Evolutionary conservation across 1,140 invertebrate species (phyloP), one percentile per base, ranked within the genome.

Genomic region (Cotesia typhae): DNA sequence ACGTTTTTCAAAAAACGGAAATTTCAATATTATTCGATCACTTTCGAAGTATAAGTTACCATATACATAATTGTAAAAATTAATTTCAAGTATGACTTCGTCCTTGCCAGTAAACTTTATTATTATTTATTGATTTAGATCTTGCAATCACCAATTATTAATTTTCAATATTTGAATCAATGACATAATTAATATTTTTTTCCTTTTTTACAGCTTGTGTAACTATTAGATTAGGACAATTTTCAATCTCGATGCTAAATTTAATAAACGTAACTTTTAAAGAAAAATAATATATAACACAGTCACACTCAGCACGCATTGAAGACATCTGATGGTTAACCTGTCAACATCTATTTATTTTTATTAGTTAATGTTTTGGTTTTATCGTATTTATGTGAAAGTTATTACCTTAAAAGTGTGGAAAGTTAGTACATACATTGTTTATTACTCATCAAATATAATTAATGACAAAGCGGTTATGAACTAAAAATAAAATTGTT

Each of bases 281-380:
- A 76, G 76, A 78, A 77, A 80, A 71, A 81, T 83, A 87, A 83
- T 77, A 79, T 80, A 85, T 84, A 86, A 89, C 88, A 92, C 90
- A 92, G 91, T 88, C 90, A 90, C 89, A 93, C 90, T 90, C 92
- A 93, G 92, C 92, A 92, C 92, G 92, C 92, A 94, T 94, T 94
- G 92, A 94, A 92, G 92, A 94, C 92, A 94, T 94, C 92, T 94
- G 92, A 93, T 92, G 92, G 93, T 92, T 90, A 90, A 91, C 86
- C 88, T 87, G 86, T 87, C 82, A 84, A 87, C 80, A 81, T 81
- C 85, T 84, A 85, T 84, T 77, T 80, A 84, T 84, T 80, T 82
- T 84, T 51, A 66, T 10, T 51, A 82, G 76, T 81, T 76, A 83
- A 81, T 78, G 79, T 84, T 84, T 65, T 41, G 37, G 35, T 53